Evolutionary conservation across 1,140 invertebrate genomes (phyloP).

Genomic region (Ips typographus): DNA sequence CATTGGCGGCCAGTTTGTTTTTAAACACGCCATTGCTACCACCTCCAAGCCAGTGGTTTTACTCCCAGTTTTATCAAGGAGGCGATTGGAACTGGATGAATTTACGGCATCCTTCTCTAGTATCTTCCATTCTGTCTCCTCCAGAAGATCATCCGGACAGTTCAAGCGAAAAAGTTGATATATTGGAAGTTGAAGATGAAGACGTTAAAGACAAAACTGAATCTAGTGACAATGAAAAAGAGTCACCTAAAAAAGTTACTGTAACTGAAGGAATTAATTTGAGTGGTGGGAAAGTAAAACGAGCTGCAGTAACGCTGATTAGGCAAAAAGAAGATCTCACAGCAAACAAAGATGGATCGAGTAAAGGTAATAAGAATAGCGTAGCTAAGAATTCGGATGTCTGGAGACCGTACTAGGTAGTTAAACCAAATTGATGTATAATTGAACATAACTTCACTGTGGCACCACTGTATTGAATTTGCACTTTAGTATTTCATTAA

Average conservation of each 20-base stretch:
- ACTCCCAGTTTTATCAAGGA: constrained; percentile 68
- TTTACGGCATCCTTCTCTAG: constrained; percentile 54
- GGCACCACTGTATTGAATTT: too few species aligned
- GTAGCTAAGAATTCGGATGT: constrained; percentile 57
- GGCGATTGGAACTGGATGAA: constrained; percentile 64
- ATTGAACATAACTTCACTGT: too few species aligned
- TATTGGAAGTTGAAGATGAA: constrained; percentile 42
- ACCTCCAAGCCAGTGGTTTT: constrained; percentile 73
- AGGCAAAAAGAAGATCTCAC: constrained; percentile 50
- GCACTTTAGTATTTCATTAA: too few species aligned
- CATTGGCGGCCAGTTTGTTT: constrained; percentile 68
- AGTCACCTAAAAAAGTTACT: constrained; percentile 11
- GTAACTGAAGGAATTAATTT: constrained; percentile 46
- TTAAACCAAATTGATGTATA: too few species aligned
- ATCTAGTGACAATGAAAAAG: constrained; percentile 5
- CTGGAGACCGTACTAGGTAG: constrained; percentile 60
- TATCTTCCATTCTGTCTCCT: constrained; percentile 53
- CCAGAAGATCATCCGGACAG: constrained; percentile 51
- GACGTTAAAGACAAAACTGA: constrained; percentile 28
- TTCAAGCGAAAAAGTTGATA: constrained; percentile 46
- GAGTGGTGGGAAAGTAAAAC: constrained; percentile 41
- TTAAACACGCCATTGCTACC: constrained; percentile 68
- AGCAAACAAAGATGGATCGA: constrained; percentile 48
- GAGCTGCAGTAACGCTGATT: constrained; percentile 47
- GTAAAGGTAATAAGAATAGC: constrained; percentile 42